Conservation (phyloP, 2,888 invertebrate species). For the Agrotis clavis region DNA sequence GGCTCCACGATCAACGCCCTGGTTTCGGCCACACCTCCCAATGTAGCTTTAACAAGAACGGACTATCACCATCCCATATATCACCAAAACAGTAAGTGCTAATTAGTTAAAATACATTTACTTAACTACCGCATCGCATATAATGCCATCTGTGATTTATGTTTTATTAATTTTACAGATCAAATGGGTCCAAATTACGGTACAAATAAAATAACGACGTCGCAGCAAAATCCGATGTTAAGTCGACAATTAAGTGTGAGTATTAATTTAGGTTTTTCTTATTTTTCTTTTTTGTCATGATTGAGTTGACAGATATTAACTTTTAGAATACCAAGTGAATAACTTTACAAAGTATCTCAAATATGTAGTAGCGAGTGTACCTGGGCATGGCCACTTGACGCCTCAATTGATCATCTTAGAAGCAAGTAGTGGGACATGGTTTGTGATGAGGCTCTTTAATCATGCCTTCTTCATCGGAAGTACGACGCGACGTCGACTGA, state of each 20-base stretch:
- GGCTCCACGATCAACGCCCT: constrained; percentile 95
- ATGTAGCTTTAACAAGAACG: constrained; percentile 95
- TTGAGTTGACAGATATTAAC: neutral
- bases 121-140: neutral
- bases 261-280: constrained; percentile 56
- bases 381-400: neutral
- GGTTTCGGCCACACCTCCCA: constrained; percentile 96
- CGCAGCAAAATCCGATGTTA: constrained; percentile 97
- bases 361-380: neutral
- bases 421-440: neutral
- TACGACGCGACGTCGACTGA: neutral
- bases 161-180: constrained; percentile 74
- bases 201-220: constrained; percentile 92
- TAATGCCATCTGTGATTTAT: constrained; percentile 4
- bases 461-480: neutral
- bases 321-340: neutral
- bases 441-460: neutral
- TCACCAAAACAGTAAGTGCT: constrained; percentile 82
- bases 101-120: neutral
- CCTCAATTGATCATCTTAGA: neutral
- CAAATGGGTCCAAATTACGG: constrained; percentile 88
- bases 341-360: neutral
- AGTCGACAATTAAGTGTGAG: constrained; percentile 96
- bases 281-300: neutral
- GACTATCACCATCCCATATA: constrained; percentile 87